Evolutionary conservation across 2,888 invertebrate genomes (phyloP).

Genomic region (Parapristionchus giblindavisi): DNA sequence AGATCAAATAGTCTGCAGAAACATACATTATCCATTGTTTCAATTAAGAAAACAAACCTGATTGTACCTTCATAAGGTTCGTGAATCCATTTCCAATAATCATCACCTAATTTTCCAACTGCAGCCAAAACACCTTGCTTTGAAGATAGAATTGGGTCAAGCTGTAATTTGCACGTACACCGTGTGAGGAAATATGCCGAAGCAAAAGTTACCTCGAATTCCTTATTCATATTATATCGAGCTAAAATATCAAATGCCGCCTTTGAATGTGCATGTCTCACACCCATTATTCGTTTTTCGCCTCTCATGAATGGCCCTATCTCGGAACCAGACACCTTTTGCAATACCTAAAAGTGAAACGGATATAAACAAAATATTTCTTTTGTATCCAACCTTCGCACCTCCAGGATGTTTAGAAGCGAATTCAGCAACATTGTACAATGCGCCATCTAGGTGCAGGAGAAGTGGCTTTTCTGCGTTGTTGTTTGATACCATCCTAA

Average conservation of each 20-base stretch:
- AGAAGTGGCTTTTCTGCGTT: slow-evolving; percentile 56
- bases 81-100: slow-evolving; percentile 72
- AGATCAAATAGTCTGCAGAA: slow-evolving; percentile 69
- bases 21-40: not conserved
- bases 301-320: slow-evolving; percentile 60
- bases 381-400: slow-evolving; percentile 49
- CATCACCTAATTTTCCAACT: slow-evolving; percentile 70
- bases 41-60: slow-evolving; percentile 37
- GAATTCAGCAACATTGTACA: slow-evolving; percentile 64
- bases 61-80: slow-evolving; percentile 71
- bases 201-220: slow-evolving; percentile 51
- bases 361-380: not conserved
- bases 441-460: slow-evolving; percentile 54
- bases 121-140: slow-evolving; percentile 70
- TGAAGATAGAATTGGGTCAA: slow-evolving; percentile 69
- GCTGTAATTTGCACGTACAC: slow-evolving; percentile 56
- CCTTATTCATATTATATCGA: slow-evolving; percentile 60
- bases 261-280: slow-evolving; percentile 64
- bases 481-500: no score
- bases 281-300: slow-evolving; percentile 58
- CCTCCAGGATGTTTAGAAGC: slow-evolving; percentile 67
- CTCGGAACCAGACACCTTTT: slow-evolving; percentile 61
- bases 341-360: slow-evolving; percentile 49
- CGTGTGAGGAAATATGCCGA: not conserved
- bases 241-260: slow-evolving; percentile 66